phyloP scores from a whole-genome alignment of 2,888 invertebrate genomes.

The Platerodrilus igneus region DNA sequence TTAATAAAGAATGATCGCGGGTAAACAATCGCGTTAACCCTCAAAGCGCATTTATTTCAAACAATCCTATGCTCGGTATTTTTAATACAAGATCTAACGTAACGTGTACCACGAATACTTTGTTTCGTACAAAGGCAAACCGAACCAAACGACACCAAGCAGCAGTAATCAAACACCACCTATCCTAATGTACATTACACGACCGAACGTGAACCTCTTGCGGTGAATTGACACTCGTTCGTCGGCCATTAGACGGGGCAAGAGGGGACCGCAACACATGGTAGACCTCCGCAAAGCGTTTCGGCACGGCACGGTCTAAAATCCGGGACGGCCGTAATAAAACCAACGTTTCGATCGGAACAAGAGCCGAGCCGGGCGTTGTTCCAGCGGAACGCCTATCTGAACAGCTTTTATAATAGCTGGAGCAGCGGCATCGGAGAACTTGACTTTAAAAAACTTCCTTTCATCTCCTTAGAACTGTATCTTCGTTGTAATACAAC shows the following conservation, averaged over 20 bases:
- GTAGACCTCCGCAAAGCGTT: constrained; percentile 35
- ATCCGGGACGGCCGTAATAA: constrained; percentile 22
- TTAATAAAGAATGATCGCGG: no score
- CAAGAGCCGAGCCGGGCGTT: constrained; percentile 42
- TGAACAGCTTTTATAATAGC: constrained; percentile 31
- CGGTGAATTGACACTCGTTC: constrained; percentile 33
- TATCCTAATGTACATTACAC: no score
- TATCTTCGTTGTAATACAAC: constrained; percentile 46
- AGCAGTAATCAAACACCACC: no score
- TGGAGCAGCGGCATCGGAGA: constrained; percentile 32
- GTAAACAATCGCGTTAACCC: no score
- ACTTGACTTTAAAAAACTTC: constrained; percentile 45
- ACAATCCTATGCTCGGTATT: no score
- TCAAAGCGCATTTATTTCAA: no score
- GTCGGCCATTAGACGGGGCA: constrained; percentile 20
- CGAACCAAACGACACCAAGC: no score
- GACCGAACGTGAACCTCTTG: constrained; percentile 31
- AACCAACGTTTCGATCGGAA: constrained; percentile 38
- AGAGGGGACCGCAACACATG: constrained; percentile 26
- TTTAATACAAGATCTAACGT: no score
- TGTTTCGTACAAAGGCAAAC: no score
- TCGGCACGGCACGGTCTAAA: constrained; percentile 30
- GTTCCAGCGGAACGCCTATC: constrained; percentile 42
- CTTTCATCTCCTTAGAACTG: constrained; percentile 40
- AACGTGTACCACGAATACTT: no score